Evolutionary conservation across 1,140 invertebrate genomes (phyloP), one percentile per base, ranked within the genome.

Genomic region (Lepidurus packardi): DNA sequence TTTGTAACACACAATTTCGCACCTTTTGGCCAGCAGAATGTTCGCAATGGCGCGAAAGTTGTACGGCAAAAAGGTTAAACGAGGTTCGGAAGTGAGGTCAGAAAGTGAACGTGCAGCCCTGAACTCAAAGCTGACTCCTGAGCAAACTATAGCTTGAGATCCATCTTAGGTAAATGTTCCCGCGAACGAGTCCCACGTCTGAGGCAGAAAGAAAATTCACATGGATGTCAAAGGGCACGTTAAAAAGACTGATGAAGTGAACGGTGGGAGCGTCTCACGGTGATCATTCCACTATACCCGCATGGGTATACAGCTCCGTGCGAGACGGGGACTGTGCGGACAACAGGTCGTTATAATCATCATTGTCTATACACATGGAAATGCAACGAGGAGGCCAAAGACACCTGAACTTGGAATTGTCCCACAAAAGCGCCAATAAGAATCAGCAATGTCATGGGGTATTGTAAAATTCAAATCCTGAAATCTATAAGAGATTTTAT

Each of bases 211-310:
- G 21, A 65, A 16, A 65, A 65, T 65, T 65, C 53, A 65, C 53
- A 65, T 21, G 53, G 9, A 65, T 65, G 53, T 65, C 53, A 65
- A 65, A 65, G 53, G 53, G 53, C 53, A 65, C 53, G 53, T 7
- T 65, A 65, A 65, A 65, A 65, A 65, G 53, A 65, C 53, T 65
- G 53, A 65, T 65, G 53, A 65, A 65, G 53, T 65, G 53, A 65
- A 65, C 53, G 53, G 53, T 65, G 53, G 53, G 53, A 65, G 53
- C 53, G 53, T 65, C 53, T 65, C 53, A 65, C 53, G 53, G 53
- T 65, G 53, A 65, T 65, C 53, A 65, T 65, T 9, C 9, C 53
- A 65, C 21, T 65, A 34, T 65, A 21, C 53, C 53, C 53, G 13
- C 13, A 65, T 65, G 53, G 53, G 21, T 9, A 65, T 16, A 65